Conservation (phyloP, 2,113 vertebrate species). For the Xenus cinereus region DNA sequence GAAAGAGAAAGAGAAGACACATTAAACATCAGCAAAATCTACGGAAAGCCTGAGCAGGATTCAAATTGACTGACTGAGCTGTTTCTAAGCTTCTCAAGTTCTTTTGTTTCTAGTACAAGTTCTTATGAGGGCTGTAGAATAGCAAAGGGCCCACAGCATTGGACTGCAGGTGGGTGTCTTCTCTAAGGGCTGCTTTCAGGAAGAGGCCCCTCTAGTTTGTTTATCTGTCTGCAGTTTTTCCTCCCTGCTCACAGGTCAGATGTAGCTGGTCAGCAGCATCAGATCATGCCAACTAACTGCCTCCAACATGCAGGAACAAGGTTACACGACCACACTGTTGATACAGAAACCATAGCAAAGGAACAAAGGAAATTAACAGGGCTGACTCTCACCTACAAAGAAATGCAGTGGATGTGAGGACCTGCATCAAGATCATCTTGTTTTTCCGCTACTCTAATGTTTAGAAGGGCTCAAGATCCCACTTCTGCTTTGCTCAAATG, state of each 20-base stretch:
- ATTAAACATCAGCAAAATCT: neutral
- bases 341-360: neutral
- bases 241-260: neutral
- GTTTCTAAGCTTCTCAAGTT: neutral
- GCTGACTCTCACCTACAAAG: neutral
- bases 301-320: neutral
- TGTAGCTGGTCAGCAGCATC: neutral
- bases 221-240: neutral
- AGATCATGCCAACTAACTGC: neutral
- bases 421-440: neutral
- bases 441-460: neutral
- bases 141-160: neutral
- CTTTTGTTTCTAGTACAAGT: neutral
- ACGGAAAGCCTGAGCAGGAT: neutral
- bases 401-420: neutral
- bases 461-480: neutral
- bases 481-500: neutral
- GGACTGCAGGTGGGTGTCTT: neutral
- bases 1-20: constrained; percentile 18
- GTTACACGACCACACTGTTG: neutral
- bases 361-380: neutral
- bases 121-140: neutral
- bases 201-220: neutral
- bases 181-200: neutral
- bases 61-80: neutral